A percentile compares a stretch with the other conserved stretches of the same genome.
These are phyloP conservation scores for Corvus hawaiiensis DNA, from an alignment of 2,113 vertebrate genomes.

Conservation along the genomic window DNA sequence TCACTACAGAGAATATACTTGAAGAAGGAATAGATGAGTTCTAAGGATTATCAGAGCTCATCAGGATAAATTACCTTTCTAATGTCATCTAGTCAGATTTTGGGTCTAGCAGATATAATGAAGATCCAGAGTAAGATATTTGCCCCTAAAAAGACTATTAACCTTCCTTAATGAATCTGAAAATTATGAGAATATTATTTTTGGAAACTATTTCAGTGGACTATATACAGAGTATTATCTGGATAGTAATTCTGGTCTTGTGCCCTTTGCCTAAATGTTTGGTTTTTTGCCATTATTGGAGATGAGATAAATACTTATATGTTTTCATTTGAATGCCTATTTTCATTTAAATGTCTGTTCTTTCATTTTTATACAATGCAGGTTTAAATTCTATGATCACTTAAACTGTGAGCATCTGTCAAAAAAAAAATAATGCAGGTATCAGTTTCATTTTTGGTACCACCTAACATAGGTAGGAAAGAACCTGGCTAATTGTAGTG, in stretches of 20 bases:
- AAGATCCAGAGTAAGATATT: background rate
- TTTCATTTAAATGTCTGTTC: background rate
- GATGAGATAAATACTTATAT: background rate
- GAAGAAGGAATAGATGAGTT: background rate
- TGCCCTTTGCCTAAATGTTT: background rate
- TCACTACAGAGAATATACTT: background rate
- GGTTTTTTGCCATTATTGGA: background rate
- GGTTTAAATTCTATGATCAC: background rate
- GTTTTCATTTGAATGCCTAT: background rate
- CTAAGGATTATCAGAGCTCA: background rate
- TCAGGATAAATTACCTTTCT: background rate
- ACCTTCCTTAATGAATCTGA: background rate
- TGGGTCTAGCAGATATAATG: background rate
- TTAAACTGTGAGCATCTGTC: background rate
- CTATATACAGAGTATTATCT: background rate
- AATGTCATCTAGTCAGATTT: background rate
- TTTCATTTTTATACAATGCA: background rate
- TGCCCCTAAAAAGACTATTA: background rate
- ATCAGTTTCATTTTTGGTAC: background rate
- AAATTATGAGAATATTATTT: background rate
- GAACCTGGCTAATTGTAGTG: background rate
- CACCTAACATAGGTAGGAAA: background rate
- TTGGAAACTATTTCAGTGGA: background rate
- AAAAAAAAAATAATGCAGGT: background rate
- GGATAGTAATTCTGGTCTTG: background rate